These are phyloP conservation scores for Eulithis prunata DNA, from an alignment of 2,888 invertebrate species.

Conservation along the genomic window DNA sequence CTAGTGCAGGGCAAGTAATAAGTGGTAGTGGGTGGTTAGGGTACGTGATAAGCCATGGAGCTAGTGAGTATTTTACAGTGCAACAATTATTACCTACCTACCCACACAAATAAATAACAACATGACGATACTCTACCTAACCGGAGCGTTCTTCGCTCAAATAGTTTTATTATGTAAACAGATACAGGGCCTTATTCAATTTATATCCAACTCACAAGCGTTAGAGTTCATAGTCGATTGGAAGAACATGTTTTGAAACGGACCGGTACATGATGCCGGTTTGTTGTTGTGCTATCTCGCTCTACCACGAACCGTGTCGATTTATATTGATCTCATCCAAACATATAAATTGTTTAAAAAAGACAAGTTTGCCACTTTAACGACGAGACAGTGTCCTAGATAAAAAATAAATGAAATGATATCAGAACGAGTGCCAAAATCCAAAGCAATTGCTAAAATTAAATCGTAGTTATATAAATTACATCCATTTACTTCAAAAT, in stretches of 20 bases:
- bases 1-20: neutral
- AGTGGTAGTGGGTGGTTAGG: too few relatives aligned
- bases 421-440: too few relatives aligned
- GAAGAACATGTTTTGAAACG: constrained; percentile 48
- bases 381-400: too few relatives aligned
- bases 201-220: constrained; percentile 43
- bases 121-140: constrained; percentile 24
- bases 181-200: constrained; percentile 42
- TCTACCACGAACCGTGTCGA: constrained; percentile 71
- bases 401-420: too few relatives aligned
- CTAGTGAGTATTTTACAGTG: neutral
- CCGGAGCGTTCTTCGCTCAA: constrained; percentile 48
- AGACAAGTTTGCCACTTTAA: too few relatives aligned
- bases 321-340: constrained; percentile 71
- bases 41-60: constrained; percentile 1
- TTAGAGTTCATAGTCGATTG: constrained; percentile 59
- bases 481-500: too few relatives aligned
- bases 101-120: constrained; percentile 9
- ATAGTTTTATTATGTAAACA: constrained; percentile 51
- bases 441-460: too few relatives aligned
- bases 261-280: constrained; percentile 78
- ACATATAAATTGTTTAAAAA: too few relatives aligned
- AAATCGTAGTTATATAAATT: too few relatives aligned
- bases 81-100: neutral
- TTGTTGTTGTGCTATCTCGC: constrained; percentile 81